These are phyloP conservation scores for Chauna torquata DNA, from an alignment of 2,113 vertebrate genomes.

Conservation along the genomic window DNA sequence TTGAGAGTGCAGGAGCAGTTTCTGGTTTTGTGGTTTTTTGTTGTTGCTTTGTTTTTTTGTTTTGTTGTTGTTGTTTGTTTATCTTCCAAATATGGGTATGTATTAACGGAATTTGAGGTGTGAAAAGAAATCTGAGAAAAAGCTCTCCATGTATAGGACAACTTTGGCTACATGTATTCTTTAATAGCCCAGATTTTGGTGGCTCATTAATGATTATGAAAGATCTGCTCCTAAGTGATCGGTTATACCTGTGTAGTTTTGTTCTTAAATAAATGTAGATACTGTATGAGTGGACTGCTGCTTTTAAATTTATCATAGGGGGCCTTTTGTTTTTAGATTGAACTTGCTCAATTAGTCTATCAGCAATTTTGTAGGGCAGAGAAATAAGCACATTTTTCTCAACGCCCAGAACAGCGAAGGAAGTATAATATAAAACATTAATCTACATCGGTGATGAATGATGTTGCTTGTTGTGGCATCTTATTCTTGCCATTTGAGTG, in stretches of 20 bases:
- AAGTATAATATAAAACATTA: not conserved
- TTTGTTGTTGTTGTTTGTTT: not conserved
- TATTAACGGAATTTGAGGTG: not conserved
- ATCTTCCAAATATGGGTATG: not conserved
- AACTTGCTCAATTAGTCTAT: slow-evolving; percentile 20
- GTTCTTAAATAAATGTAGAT: not conserved
- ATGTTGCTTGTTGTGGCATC: not conserved
- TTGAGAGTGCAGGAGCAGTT: too few relatives aligned
- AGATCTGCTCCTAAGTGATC: not conserved
- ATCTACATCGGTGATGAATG: not conserved
- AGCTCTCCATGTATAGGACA: not conserved
- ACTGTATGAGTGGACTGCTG: not conserved
- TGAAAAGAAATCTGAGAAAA: not conserved
- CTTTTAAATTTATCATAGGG: not conserved
- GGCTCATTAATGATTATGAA: not conserved
- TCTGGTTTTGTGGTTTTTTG: not conserved
- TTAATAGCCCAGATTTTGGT: not conserved
- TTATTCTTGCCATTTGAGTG: not conserved
- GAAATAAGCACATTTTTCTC: not conserved
- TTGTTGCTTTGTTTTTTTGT: not conserved
- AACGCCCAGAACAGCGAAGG: not conserved
- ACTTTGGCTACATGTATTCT: not conserved
- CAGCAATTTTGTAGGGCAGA: not conserved
- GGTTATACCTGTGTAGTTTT: not conserved
- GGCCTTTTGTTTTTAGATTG: not conserved